Evolutionary conservation across 2,113 vertebrate genomes (phyloP).

Genomic region (Chaenogobius annularis): DNA sequence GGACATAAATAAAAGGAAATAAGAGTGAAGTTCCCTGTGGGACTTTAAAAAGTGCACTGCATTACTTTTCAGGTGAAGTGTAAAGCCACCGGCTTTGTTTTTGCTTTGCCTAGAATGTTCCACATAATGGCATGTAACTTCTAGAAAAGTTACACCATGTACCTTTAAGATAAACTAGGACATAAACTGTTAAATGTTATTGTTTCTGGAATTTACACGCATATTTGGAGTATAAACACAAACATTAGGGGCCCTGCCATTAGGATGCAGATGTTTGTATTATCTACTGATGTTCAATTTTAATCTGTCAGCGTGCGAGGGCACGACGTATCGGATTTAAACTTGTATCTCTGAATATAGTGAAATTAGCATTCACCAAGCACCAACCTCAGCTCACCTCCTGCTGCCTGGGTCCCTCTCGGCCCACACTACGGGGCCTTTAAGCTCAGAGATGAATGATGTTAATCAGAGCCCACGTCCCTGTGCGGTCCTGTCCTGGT

Average conservation of each 20-base stretch:
- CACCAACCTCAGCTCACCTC: background rate
- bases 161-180: background rate
- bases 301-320: background rate
- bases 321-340: background rate
- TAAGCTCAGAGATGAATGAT: slow-evolving; percentile 58
- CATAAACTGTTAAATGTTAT: background rate
- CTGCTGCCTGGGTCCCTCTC: background rate
- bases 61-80: no score
- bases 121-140: no score
- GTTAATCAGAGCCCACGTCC: slow-evolving; percentile 62
- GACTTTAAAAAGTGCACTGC: no score
- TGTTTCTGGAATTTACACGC: background rate
- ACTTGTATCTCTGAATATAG: background rate
- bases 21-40: no score
- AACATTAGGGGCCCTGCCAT: no score
- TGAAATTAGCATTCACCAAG: slow-evolving; percentile 6
- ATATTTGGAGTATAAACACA: background rate
- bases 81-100: no score
- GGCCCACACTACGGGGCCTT: slow-evolving; percentile 17
- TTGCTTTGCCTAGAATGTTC: no score
- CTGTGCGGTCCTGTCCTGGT: slow-evolving; percentile 42
- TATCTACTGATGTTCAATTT: background rate
- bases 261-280: background rate
- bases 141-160: no score
- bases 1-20: no score